These are phyloP conservation scores for Pachydiplax longipennis DNA, from an alignment of 2,888 invertebrate species.

Conservation along the genomic window DNA sequence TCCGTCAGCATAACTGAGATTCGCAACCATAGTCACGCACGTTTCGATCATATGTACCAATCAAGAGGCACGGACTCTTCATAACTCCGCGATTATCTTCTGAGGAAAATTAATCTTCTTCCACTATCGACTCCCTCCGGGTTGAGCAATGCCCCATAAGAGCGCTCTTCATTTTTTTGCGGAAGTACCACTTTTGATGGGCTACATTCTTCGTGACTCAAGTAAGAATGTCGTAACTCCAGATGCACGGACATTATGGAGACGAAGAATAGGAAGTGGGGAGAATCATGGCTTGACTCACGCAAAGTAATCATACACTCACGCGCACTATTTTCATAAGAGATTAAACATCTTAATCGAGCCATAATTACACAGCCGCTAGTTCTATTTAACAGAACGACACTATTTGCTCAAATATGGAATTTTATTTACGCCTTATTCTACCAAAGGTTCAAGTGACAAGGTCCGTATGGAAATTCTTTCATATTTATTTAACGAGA, in stretches of 20 bases:
- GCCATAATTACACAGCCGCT: not conserved
- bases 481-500: not conserved
- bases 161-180: not conserved
- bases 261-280: not conserved
- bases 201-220: not conserved
- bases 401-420: not conserved
- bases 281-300: not conserved
- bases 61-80: not conserved
- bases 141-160: not conserved
- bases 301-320: not conserved
- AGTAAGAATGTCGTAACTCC: not conserved
- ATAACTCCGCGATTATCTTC: not conserved
- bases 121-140: not conserved
- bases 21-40: not conserved
- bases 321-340: not conserved
- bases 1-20: no score
- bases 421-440: not conserved
- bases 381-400: not conserved
- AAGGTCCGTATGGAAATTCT: not conserved
- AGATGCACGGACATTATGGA: not conserved
- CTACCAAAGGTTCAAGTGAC: not conserved
- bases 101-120: not conserved
- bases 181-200: not conserved
- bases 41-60: not conserved
- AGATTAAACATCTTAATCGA: not conserved